These are phyloP conservation scores for Noctua pronuba DNA, from an alignment of 2,888 invertebrate genomes.

Conservation along the genomic window DNA sequence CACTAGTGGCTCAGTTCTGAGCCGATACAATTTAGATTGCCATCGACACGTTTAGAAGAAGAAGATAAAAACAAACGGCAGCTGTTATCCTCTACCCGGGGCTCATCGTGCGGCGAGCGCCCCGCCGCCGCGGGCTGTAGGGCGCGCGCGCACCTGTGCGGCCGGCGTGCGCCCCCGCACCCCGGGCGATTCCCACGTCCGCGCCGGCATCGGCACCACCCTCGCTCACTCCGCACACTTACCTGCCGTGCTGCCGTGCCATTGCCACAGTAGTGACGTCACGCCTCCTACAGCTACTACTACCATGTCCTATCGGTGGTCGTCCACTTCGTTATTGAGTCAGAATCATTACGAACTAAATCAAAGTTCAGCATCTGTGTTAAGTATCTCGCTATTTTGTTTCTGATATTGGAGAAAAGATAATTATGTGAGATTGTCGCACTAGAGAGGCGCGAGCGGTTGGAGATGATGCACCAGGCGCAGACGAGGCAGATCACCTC, in stretches of 20 bases:
- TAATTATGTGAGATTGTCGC: background rate
- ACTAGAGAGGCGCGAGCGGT: background rate
- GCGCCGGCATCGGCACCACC: background rate
- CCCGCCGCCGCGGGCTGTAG: constrained; percentile 50
- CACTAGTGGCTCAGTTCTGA: too few species aligned
- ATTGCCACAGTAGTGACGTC: background rate
- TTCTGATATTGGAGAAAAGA: background rate
- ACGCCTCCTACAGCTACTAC: background rate
- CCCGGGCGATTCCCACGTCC: constrained; percentile 53
- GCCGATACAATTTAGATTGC: too few species aligned
- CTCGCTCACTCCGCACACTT: background rate
- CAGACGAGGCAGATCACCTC: constrained; percentile 26
- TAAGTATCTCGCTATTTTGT: background rate
- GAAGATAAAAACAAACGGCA: background rate
- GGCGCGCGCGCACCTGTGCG: constrained; percentile 52
- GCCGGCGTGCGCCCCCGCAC: constrained; percentile 52
- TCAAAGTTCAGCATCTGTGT: background rate
- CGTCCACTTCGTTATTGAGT: background rate
- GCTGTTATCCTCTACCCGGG: background rate
- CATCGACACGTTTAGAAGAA: background rate
- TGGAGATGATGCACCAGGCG: constrained; percentile 10
- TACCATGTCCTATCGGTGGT: background rate
- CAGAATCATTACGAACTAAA: background rate
- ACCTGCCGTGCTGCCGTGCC: background rate
- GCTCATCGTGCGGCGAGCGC: constrained; percentile 20